Base-by-base conservation (phyloP, 2,113 vertebrate species). In the Vimba vimba region DNA sequence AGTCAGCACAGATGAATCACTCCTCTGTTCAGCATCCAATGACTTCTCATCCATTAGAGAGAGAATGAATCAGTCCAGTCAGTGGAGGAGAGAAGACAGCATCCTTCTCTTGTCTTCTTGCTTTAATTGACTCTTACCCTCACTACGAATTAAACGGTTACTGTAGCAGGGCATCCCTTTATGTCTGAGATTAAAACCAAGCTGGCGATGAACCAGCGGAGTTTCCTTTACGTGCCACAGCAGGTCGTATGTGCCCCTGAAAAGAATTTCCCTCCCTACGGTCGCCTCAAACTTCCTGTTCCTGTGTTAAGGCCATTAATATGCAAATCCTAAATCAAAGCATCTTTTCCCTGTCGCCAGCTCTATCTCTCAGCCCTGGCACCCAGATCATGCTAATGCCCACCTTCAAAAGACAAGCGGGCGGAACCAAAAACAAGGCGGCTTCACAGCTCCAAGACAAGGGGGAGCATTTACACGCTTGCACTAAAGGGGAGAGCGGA, bases 281-380 rank as follows among this genome's bases (percentile, higher is more conserved):
- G 19, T 33, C 1, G 77, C 66, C 78, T 87, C 83, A 52, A 27
- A 83, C 86, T 85, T 89, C 88, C 88, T 87, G 75, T 87, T 87
- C 86, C 86, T 87, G 88, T 79, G 55, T 64, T 47, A 23, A 73
- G 81, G 30, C 82, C 17, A 87, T 89, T 89, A 79, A 85, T 66
- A 89, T 89, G 88, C 86, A 87, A 87, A 89, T 89, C 83, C 76
- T 36, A 86, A 87, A 89, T 87, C 84, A 87, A 88, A 87, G 89
- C 85, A 87, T 88, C 86, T 82, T 86, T 79, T 86, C 87, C 89
- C 75, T 79, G 79, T 88, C 87, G 77, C 57, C 73, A 85, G 75
- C 23, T 66, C 82, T 21, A 68, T 85, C 73, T 86, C 62, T 80
- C 73, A 36, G 78, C 25, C 82, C 71, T 82, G 82, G 82, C 75